These are phyloP conservation scores for Brachionus sp. DNA, from an alignment of 1,140 invertebrate species.

Conservation along the genomic window DNA sequence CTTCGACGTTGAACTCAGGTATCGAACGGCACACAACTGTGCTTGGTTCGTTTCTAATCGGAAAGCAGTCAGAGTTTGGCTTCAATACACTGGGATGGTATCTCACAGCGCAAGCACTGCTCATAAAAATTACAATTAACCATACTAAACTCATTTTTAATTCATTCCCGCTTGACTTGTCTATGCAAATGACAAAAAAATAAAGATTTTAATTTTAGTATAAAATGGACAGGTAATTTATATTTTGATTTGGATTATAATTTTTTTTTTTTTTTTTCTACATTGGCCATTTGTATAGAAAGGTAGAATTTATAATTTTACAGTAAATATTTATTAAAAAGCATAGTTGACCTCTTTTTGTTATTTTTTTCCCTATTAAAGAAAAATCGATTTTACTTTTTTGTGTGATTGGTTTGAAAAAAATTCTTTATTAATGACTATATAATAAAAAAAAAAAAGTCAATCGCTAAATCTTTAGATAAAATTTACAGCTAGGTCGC, in stretches of 20 bases:
- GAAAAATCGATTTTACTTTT: neutral
- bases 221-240: slow-evolving; percentile 28
- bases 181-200: neutral
- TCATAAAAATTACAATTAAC: neutral
- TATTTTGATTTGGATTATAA: neutral
- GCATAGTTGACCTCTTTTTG: slow-evolving; percentile 16
- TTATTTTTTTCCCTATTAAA: neutral
- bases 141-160: neutral
- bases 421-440: neutral
- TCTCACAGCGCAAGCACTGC: neutral
- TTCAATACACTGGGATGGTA: neutral
- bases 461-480: neutral
- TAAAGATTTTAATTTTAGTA: neutral
- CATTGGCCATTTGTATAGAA: slow-evolving; percentile 21
- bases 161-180: slow-evolving; percentile 5
- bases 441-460: neutral
- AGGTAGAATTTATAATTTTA: slow-evolving; percentile 39
- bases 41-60: neutral
- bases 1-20: neutral
- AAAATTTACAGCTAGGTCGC: neutral
- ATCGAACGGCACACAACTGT: neutral
- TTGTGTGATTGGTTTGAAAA: neutral
- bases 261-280: too few relatives aligned
- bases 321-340: slow-evolving; percentile 40
- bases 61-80: neutral